Evolutionary conservation across 2,888 invertebrate genomes (phyloP), one percentile per base, ranked within the genome.

Genomic region (Agapostemon virescens): DNA sequence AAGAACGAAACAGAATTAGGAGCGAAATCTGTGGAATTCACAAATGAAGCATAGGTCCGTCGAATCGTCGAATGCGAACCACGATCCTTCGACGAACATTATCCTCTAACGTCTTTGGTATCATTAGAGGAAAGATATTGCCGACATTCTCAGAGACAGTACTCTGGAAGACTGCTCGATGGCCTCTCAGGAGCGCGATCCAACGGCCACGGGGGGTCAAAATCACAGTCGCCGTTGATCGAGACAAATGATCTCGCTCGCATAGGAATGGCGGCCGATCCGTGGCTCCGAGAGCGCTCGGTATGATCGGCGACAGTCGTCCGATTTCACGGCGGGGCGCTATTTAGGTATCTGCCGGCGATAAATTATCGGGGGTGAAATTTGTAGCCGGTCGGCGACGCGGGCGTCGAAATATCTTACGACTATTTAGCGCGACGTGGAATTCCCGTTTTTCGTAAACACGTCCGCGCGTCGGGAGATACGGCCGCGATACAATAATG

Each of bases 401-500:
- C 36, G 33, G 38, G 69, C 81, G 71, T 72, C 76, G 76, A 82
- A 81, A 81, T 81, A 81, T 81, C 80, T 81, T 80, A 81, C 74
- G 81, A 81, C 80, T 81, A 79, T 81, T 81, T 81, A 81, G 67
- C 76, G 73, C 72, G 81, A 82, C 69, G 73, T 70, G 81, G 81
- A 80, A 80, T 80, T n/a, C 76, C 77, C 81, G 74, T 74, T 77
- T 81, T 82, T 82, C 81, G 82, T 82, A 82, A 82, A 82, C 82
- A 82, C 73, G 82, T 82, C 82, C 73, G 26, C 79, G 79, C 69
- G 7, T 38, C 67, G 63, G 20, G 38, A 82, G 68, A 82, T 77
- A 75, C 49, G 61, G 63, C 13, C 52, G 63, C 33, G 77, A 40
- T 70, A 67, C 26, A 67, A 63, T 63, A 77, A 26, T n/a, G n/a